Base-by-base conservation (phyloP, 2,113 vertebrate species). In the Blennius ocellaris region DNA sequence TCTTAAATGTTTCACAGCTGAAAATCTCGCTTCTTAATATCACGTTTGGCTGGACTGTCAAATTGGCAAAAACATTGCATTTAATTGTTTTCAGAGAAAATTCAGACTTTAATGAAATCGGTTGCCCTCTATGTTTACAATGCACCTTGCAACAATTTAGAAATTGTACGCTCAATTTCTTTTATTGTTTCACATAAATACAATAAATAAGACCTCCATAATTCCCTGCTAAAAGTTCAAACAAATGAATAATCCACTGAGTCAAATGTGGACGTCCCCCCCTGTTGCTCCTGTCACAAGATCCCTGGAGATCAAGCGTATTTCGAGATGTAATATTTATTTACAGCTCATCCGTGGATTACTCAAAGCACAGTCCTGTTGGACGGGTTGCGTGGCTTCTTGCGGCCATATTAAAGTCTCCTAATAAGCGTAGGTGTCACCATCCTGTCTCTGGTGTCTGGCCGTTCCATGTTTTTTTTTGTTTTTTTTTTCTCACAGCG, bases 381-480 rank as follows among this genome's bases (percentile, higher is more conserved):
- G 60, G 57, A 63, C 6, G 62, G 65, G 14, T 16, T 41, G 53
- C 56, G 48, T 55, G 36, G 56, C 54, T 78, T 76, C 21, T 21
- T 53, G 53, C 53, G 48, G 37, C 59, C 65, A 17, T 21, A 72
- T 86, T 78, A 77, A 77, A 84, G 81, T 73, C 69, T 54, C 70
- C 68, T 84, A 73, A 84, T 78, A 72, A 75, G 77, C 60, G 15
- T 62, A 74, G 84, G 87, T 82, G 87, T 89, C 84, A 68, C 78
- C 68, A 69, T 52, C 11, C 43, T 84, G 47, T 84, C 69, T 86
- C 69, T 74, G 67, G 61, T 73, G 78, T 68, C 56, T 62, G 76
- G 87, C 74, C 76, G 37, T 74, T 78, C 72, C 76, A 73, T 21
- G 39, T 78, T 77, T 73, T 55, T 44, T 44, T 44, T 5, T 44